Conservation (phyloP, 2,888 invertebrate species). For the Noctua fimbriata region DNA sequence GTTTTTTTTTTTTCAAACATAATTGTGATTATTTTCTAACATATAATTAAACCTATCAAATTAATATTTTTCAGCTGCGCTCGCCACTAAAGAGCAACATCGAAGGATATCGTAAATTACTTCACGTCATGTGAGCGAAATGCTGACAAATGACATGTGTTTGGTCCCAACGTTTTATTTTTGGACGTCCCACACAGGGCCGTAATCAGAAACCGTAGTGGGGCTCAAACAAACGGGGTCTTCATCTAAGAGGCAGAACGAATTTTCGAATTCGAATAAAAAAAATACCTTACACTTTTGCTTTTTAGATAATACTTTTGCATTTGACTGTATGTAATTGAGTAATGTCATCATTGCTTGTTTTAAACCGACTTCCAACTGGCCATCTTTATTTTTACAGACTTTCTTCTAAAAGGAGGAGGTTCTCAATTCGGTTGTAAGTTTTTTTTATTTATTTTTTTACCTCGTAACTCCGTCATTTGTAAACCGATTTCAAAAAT, state of each 20-base stretch:
- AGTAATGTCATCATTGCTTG: not conserved
- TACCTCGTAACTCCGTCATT: too few species aligned
- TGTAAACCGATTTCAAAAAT: too few species aligned
- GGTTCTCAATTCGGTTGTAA: too few species aligned
- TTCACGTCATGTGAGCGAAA: constrained; percentile 81
- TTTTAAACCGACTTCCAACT: not conserved
- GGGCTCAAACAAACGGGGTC: constrained; percentile 52
- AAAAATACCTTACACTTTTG: constrained; percentile 1
- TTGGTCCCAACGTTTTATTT: constrained; percentile 80
- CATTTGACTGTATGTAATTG: constrained; percentile 10
- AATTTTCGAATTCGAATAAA: constrained; percentile 52
- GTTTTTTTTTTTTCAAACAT: not conserved
- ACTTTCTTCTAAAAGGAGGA: too few species aligned
- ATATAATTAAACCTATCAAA: not conserved
- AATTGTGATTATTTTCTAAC: too few species aligned
- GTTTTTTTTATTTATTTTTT: too few species aligned
- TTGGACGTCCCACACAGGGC: constrained; percentile 77
- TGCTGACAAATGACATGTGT: constrained; percentile 88
- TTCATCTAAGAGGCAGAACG: constrained; percentile 26
- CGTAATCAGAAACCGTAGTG: constrained; percentile 76
- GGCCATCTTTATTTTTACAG: too few species aligned
- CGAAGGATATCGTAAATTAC: constrained; percentile 81
- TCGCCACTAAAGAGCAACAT: constrained; percentile 75
- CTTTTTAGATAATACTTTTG: constrained; percentile 13
- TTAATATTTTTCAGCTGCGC: constrained; percentile 22